Percentiles rank a stretch among this genome's conserved stretches.
These are phyloP conservation scores for Orestias chungarensis DNA, from an alignment of 2,797 vertebrate species.

Conservation along the genomic window DNA sequence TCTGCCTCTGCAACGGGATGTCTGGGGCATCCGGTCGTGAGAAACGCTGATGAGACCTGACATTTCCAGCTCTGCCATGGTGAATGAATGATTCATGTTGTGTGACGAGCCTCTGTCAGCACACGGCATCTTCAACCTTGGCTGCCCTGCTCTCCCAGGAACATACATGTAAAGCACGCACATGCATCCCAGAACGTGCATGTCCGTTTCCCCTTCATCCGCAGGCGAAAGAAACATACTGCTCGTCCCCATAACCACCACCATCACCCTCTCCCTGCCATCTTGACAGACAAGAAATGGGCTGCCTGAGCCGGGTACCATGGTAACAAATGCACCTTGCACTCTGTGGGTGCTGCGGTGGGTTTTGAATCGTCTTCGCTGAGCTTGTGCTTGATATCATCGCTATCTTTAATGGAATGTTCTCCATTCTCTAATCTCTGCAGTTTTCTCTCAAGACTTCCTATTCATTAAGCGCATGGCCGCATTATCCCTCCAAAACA, in stretches of 20 bases:
- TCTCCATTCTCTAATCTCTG: constrained; percentile 70
- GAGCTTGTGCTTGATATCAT: constrained; percentile 62
- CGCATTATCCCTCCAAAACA: constrained; percentile 68
- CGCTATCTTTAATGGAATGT: constrained; percentile 73
- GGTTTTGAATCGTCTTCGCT: constrained; percentile 64
- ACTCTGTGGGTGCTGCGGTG: constrained; percentile 58
- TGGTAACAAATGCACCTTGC: constrained; percentile 83
- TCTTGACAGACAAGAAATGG: constrained; percentile 79
- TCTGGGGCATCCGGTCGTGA: constrained; percentile 54
- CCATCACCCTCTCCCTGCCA: constrained; percentile 37
- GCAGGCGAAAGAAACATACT: constrained; percentile 59
- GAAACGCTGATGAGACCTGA: constrained; percentile 75
- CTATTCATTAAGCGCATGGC: constrained; percentile 62
- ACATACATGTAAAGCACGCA: constrained; percentile 37
- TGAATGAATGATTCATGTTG: constrained; percentile 84
- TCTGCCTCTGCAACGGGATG: constrained; percentile 44
- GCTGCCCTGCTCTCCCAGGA: constrained; percentile 40
- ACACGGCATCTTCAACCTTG: constrained; percentile 58
- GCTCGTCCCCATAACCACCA: constrained; percentile 32
- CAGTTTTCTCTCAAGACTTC: constrained; percentile 60
- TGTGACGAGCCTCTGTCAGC: constrained; percentile 76
- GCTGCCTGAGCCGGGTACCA: constrained; percentile 79
- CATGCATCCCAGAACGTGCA: constrained; percentile 16
- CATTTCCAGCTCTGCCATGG: constrained; percentile 79
- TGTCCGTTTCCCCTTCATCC: constrained; percentile 49